These are phyloP conservation scores for Onychostoma macrolepis DNA, from an alignment of 2,113 vertebrate species.

Conservation along the genomic window DNA sequence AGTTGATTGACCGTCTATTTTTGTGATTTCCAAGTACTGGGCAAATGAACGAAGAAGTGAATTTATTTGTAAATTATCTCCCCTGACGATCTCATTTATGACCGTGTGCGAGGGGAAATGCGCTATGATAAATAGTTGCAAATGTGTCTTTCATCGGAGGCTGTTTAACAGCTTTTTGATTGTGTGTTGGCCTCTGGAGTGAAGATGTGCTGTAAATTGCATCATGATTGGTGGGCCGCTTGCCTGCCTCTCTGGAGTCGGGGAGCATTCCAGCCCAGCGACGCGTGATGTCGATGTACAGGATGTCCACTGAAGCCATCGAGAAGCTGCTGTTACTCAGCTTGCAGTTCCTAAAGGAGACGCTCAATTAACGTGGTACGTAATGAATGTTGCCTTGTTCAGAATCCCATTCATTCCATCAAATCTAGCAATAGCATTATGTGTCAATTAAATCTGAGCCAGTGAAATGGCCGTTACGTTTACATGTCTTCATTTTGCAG, in stretches of 20 bases:
- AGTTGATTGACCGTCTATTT: constrained; percentile 24
- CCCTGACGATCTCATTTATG: constrained; percentile 8
- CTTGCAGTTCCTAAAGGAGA: constrained; percentile 85
- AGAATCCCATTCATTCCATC: background rate
- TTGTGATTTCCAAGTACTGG: background rate
- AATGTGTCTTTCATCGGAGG: constrained; percentile 16
- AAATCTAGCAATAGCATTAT: background rate
- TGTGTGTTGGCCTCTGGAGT: constrained; percentile 5
- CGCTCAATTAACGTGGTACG: background rate
- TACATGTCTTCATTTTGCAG: background rate
- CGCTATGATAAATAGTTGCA: constrained; percentile 7
- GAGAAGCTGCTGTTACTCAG: constrained; percentile 88
- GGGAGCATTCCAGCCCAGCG: constrained; percentile 80
- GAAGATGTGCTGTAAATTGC: constrained; percentile 5
- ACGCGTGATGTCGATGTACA: constrained; percentile 96
- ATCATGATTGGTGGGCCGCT: constrained; percentile 39
- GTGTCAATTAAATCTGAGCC: background rate
- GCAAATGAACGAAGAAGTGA: background rate
- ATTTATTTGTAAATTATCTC: constrained; percentile 40
- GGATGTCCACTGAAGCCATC: constrained; percentile 94
- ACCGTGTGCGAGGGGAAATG: background rate
- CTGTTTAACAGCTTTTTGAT: constrained; percentile 33
- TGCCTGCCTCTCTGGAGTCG: constrained; percentile 90
- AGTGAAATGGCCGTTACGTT: background rate
- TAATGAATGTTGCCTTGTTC: background rate